A percentile compares a stretch with the other conserved stretches of the same genome.
Conservation (phyloP, 2,888 invertebrate species). For the Volucella inanis region DNA sequence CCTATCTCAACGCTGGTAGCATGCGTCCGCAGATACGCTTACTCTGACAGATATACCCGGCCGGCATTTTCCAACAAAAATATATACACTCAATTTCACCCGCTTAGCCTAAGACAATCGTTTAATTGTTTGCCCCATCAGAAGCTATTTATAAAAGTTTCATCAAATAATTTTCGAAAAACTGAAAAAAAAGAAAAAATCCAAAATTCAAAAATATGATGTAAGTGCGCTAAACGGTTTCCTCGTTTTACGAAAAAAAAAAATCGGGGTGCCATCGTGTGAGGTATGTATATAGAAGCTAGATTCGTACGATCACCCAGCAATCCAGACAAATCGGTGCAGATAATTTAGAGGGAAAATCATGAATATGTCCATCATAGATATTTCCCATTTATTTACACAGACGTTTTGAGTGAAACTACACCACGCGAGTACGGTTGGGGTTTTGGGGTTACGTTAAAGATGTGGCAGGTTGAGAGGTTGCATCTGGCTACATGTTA, state of each 20-base stretch:
- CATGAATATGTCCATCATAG: constrained; percentile 48
- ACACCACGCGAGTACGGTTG: not conserved
- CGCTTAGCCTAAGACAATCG: constrained; percentile 52
- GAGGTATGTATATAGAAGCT: not conserved
- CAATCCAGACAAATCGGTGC: constrained; percentile 1
- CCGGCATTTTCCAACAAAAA: constrained; percentile 5
- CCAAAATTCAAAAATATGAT: not conserved
- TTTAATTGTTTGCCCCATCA: constrained; percentile 20
- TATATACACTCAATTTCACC: constrained; percentile 36
- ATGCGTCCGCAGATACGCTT: not conserved
- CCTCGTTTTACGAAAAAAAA: not conserved
- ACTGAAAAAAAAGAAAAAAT: not conserved
- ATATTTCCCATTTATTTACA: constrained; percentile 50
- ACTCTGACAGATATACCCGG: constrained; percentile 20
- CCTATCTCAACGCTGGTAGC: not conserved
- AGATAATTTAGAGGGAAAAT: constrained; percentile 39
- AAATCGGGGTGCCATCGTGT: not conserved
- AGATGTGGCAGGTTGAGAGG: not conserved
- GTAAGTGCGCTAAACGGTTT: not conserved
- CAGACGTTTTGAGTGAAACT: not conserved
- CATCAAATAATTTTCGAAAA: constrained; percentile 17
- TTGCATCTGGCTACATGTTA: not conserved
- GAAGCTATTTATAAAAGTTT: constrained; percentile 34
- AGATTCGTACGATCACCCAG: not conserved
- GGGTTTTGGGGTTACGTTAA: not conserved